Evolutionary conservation across 2,888 invertebrate species (phyloP), one percentile per base, ranked within the genome.

Genomic region (Apodemia mormo): DNA sequence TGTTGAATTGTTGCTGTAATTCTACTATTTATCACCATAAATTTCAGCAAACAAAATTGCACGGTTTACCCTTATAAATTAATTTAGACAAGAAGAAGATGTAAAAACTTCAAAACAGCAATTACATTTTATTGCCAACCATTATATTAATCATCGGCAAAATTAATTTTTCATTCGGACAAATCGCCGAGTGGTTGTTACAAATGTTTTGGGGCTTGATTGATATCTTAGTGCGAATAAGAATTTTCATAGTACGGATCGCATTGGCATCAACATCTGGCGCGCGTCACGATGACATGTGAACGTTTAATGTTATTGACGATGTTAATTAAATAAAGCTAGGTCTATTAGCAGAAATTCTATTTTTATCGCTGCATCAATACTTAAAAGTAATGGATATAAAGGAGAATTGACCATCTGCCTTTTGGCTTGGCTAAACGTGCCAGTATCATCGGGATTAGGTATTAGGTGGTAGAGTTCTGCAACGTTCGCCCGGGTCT

Each of bases 101-200:
- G 92, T 91, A 90, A 93, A 93, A 93, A 93, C 86, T 92, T 92
- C 87, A 82, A 85, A 92, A 93, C 90, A 91, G 82, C 93, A 85
- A 92, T 93, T 91, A 93, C 85, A 83, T 88, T 92, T 92, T 90
- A 93, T 93, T 89, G 85, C 89, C 78, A 79, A 79, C 85, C 87
- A 92, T 93, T 92, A 92, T 86, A 92, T 92, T 91, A 93, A 93
- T 93, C 92, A 92, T 91, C 86, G 88, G 88, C 88, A 84, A 91
- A 91, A 92, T 92, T 90, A 91, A 93, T 93, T 92, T 92, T 92
- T 92, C 93, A 92, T 92, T 92, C 87, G 88, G 86, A 92, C 91
- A 90, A 92, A 93, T 93, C 89, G 84, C 86, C 82, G 85, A 85
- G 87, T 86, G 87, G 85, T 85, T 80, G 83, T 79, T 86, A 85